Conservation (phyloP, 2,113 vertebrate species). For the Cephalopterus ornatus region DNA sequence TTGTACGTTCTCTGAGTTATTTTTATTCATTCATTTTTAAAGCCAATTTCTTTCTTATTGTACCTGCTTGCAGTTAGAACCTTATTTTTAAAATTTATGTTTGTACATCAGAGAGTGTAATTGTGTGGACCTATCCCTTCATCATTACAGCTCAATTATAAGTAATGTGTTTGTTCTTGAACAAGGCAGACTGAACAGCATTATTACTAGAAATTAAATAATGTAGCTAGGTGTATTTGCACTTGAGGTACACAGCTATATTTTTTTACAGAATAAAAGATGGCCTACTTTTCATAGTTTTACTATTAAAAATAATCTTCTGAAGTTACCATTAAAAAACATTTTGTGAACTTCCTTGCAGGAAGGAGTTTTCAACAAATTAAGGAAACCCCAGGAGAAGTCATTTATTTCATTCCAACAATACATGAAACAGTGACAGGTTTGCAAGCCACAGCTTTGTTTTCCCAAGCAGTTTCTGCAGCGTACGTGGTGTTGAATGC, state of each 20-base stretch:
- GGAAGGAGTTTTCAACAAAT: background rate
- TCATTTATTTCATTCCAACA: background rate
- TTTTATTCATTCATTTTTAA: background rate
- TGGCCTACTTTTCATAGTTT: background rate
- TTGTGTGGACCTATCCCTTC: background rate
- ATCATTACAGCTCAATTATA: background rate
- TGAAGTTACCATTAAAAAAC: background rate
- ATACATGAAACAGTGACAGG: background rate
- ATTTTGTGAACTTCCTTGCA: background rate
- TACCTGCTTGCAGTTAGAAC: background rate
- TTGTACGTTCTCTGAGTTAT: background rate
- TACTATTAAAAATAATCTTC: background rate
- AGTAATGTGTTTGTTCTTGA: background rate
- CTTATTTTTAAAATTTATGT: background rate
- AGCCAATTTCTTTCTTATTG: background rate
- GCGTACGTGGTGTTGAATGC: rapidly evolving
- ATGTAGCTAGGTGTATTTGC: background rate
- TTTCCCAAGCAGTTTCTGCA: background rate
- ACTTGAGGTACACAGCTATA: background rate
- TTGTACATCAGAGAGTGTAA: background rate
- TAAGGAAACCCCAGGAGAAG: background rate
- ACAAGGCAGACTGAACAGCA: background rate
- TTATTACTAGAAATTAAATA: background rate
- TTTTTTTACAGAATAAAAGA: background rate
- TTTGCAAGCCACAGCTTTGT: background rate